Evolutionary conservation across 2,113 vertebrate genomes (phyloP).

Genomic region (Cinclus mexicanus): DNA sequence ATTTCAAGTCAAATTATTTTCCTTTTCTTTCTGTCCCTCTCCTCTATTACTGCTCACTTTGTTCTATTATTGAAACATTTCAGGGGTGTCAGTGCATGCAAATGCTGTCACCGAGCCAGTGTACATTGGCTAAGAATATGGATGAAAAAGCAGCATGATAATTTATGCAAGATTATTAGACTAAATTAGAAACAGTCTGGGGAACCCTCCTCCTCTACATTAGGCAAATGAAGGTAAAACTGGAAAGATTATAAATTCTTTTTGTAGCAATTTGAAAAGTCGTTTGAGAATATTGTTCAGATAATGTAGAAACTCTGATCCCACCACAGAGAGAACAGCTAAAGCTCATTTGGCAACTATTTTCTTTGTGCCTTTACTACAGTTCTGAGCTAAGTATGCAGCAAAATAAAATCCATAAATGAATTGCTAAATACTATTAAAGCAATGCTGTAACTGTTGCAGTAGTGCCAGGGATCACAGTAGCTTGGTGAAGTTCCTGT

Average conservation of each 20-base stretch:
- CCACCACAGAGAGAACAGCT: rapidly evolving
- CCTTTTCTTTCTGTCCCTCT: not conserved
- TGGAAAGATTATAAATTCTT: slow-evolving; percentile 14
- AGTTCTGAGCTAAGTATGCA: not conserved
- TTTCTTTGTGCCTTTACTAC: not conserved
- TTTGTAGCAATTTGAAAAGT: slow-evolving; percentile 2
- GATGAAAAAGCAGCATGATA: slow-evolving; percentile 18
- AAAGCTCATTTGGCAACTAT: not conserved
- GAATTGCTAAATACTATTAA: not conserved
- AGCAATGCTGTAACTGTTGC: not conserved
- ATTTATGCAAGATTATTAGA: slow-evolving; percentile 52
- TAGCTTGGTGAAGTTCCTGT: not conserved
- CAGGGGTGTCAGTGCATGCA: not conserved
- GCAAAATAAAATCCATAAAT: not conserved
- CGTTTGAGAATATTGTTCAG: not conserved
- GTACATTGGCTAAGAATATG: not conserved
- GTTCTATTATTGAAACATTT: slow-evolving; percentile 38
- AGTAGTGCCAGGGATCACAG: not conserved
- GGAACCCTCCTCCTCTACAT: not conserved
- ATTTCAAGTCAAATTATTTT: slow-evolving; percentile 20
- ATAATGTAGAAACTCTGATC: not conserved
- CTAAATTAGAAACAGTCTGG: slow-evolving; percentile 35
- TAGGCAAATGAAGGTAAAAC: slow-evolving; percentile 23
- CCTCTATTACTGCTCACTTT: not conserved
- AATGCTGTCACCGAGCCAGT: not conserved